Evolutionary conservation across 2,888 invertebrate species (phyloP).

Genomic region (Cloeon dipterum): DNA sequence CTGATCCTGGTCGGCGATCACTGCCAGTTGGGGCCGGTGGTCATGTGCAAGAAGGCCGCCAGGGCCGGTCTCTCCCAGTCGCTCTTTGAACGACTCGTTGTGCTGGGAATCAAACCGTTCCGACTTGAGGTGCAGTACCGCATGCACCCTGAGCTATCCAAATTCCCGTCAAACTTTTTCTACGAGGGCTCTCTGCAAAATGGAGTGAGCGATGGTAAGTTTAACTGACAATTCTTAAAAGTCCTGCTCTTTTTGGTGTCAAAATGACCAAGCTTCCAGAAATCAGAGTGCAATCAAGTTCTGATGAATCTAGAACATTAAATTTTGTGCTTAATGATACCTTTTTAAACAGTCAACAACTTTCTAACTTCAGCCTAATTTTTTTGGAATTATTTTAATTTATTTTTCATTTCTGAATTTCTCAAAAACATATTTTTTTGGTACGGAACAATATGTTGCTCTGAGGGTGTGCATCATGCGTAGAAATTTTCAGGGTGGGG

Average conservation of each 20-base stretch:
- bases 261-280: neutral
- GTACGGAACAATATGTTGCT: too few relatives aligned
- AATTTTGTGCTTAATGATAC: too few relatives aligned
- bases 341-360: too few relatives aligned
- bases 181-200: conserved; percentile 98
- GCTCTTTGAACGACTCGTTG: conserved; percentile 89
- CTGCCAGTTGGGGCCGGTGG: conserved; percentile 95
- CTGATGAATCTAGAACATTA: too few relatives aligned
- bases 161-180: conserved; percentile 98
- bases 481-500: too few relatives aligned
- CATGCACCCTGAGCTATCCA: conserved; percentile 94
- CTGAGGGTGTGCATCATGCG: too few relatives aligned
- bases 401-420: too few relatives aligned
- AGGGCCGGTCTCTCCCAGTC: conserved; percentile 92
- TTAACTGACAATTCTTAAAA: neutral
- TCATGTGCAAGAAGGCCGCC: conserved; percentile 98
- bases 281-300: too few relatives aligned
- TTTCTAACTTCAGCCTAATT: too few relatives aligned
- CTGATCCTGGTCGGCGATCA: conserved; percentile 96
- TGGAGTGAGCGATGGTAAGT: conserved; percentile 68
- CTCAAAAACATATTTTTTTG: too few relatives aligned
- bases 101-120: conserved; percentile 90
- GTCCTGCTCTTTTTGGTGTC: too few relatives aligned
- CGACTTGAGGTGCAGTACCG: conserved; percentile 94
- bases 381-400: too few relatives aligned